A percentile compares a stretch with the other conserved stretches of the same genome.
Evolutionary conservation across 1,140 invertebrate genomes (phyloP).

Genomic region (Trialeurodes vaporariorum): DNA sequence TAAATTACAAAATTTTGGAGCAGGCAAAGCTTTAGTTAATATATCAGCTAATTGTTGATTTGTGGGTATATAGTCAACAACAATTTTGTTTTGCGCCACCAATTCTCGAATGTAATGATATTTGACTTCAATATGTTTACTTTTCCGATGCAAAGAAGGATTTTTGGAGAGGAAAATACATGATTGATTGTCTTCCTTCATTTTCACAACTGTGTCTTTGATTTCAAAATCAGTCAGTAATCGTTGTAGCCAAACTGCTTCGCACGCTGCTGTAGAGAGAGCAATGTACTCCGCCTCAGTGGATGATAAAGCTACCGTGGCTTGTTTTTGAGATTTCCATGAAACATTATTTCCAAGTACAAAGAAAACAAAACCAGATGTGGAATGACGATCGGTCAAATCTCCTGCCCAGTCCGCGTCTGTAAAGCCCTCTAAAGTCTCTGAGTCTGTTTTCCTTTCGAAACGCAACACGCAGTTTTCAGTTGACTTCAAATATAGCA

Average conservation of each 20-base stretch:
- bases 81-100: too few species aligned
- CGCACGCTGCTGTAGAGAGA: neutral
- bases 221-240: too few species aligned
- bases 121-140: too few species aligned
- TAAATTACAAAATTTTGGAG: too few species aligned
- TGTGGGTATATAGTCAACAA: too few species aligned
- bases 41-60: too few species aligned
- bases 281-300: conserved; percentile 3
- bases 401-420: conserved; percentile 30
- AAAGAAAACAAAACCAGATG: conserved; percentile 31
- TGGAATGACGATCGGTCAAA: conserved; percentile 26
- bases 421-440: conserved; percentile 7
- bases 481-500: conserved; percentile 27
- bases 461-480: conserved; percentile 19
- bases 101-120: too few species aligned
- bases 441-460: conserved; percentile 16
- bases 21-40: too few species aligned
- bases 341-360: conserved; percentile 33
- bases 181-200: too few species aligned
- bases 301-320: conserved; percentile 25
- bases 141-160: too few species aligned
- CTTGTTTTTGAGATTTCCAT: conserved; percentile 40
- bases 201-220: too few species aligned
- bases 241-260: neutral
- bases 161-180: too few species aligned